Evolutionary conservation across 2,888 invertebrate genomes (phyloP), one percentile per base, ranked within the genome.

Genomic region (Diloba caeruleocephala): DNA sequence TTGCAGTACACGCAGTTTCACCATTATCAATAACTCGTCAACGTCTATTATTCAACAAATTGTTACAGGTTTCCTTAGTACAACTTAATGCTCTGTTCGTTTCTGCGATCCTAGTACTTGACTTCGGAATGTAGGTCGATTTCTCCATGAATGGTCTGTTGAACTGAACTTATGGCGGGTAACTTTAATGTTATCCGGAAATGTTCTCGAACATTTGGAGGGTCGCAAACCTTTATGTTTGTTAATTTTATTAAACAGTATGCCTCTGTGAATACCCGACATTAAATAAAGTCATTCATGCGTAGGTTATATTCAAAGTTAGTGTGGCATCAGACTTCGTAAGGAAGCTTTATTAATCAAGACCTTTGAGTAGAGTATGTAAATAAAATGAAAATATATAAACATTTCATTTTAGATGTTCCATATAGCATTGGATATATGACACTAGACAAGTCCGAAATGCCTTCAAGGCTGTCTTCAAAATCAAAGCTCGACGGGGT

Each of bases 71-170:
- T 62, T 56, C 26, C 29, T 45, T 41, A 13, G 41, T 42, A 48
- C 17, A 46, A 57, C 52, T 58, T 58, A 34, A 57, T 38, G 45
- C 50, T 65, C 7, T 41, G 33, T 55, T 63, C 48, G 52, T 57
- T 56, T 60, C 46, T 67, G 57, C 33, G 45, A 39, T 37, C 45
- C 49, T 56, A 62, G 71, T 70, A 67, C 68, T 59, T 48, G 54
- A 50, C 29, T 38, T 37, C 26, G 45, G 65, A 61, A 82, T 76
- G 69, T 79, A 73, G 78, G 76, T 82, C 77, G 69, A 76, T 75
- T 77, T 74, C 65, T 62, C 64, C 57, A 61, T 79, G 76, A 79
- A 75, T 71, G 73, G 71, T 68, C 63, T 65, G 58, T 62, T 73
- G 69, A 73, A 74, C 72, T 73, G 66, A 5, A 7, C 6, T 5